Evolutionary conservation across 2,888 invertebrate species (phyloP), one percentile per base, ranked within the genome.

Genomic region (Actias luna): DNA sequence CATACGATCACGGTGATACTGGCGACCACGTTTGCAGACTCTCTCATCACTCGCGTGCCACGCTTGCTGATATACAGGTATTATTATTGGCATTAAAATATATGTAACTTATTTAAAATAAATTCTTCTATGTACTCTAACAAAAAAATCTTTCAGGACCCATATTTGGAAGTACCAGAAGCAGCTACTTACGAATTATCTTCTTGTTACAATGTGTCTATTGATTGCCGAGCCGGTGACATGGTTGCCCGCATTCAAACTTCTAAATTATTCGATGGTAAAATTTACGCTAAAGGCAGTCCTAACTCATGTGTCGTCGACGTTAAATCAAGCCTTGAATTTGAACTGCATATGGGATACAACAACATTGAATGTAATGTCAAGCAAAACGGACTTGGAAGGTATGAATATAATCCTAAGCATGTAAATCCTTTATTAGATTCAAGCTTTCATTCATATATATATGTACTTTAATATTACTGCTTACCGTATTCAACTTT

Each of bases 221-320:
- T 98, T 80, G 97, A 98, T 87, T 98, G 98, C 82, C 95, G 97
- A 63, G 95, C 97, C 33, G 97, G 97, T 62, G 98, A 98, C 85
- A 98, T 98, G 98, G 95, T 98, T 65, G 98, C 98, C 42, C 95
- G 96, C 72, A 98, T 98, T 80, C 97, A 97, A 87, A 98, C 98
- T 63, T 97, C 97, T 70, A 97, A 97, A 87, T 92, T 98, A 65
- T 98, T 98, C 93, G 97, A 97, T 84, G 98, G 98, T 70, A 98
- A 98, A 91, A 97, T 98, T 71, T 98, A 98, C 90, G 98, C 98
- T 66, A 98, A 98, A 87, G 97, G 98, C 67, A 97, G 97, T 72
- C 98, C 98, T 61, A 98, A 97, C 87, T 97, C 97, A 31, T 98
- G 98, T 85, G 96, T 98, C 50, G 95, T 96, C 70, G 98, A 98